Evolutionary conservation across 2,797 vertebrate species (phyloP).

Genomic region (Peromyscus melanophrys): DNA sequence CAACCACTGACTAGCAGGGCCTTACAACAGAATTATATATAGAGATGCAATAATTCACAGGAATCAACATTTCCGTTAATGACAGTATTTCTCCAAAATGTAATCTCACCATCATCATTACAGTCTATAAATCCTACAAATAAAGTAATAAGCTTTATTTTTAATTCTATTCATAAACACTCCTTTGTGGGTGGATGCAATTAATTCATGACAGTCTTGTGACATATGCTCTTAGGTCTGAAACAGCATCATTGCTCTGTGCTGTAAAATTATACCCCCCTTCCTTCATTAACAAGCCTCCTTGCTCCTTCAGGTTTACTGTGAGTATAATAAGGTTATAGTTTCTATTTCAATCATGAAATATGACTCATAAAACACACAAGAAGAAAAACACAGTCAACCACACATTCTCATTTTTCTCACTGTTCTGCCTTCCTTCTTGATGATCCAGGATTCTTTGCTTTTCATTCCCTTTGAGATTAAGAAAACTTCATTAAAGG

Average conservation of each 20-base stretch:
- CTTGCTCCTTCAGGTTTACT: no score
- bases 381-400: no score
- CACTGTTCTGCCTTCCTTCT: background rate
- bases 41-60: background rate
- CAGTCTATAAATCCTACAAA: background rate
- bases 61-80: background rate
- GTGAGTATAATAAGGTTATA: no score
- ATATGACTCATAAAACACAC: no score
- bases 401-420: no score
- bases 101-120: background rate
- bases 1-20: background rate
- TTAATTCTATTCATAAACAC: background rate
- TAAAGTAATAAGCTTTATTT: background rate
- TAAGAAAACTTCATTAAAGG: background rate
- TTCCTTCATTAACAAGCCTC: background rate
- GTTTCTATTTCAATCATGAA: no score
- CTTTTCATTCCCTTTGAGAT: background rate
- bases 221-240: background rate
- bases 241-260: background rate
- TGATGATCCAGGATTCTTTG: background rate
- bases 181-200: background rate
- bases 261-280: background rate
- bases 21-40: background rate
- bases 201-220: background rate
- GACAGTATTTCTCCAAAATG: background rate